Evolutionary conservation across 2,113 vertebrate genomes (phyloP), one percentile per base, ranked within the genome.

Genomic region (Pedetes capensis): DNA sequence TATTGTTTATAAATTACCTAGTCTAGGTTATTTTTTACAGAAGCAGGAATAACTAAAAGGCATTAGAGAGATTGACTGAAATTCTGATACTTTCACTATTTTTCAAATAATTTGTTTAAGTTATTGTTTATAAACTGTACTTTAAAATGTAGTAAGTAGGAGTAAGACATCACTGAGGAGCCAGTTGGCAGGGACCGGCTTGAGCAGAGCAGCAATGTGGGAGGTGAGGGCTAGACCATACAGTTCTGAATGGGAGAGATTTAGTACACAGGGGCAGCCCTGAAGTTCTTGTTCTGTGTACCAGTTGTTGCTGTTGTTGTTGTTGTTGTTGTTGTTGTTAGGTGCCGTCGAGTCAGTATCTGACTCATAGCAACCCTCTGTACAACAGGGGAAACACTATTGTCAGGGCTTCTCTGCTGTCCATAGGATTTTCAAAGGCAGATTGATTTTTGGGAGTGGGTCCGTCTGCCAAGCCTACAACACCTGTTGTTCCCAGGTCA

Each of bases 61-160:
- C 14, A 34, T 7, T 51, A 47, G 13, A 29, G 22, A 57, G 71
- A 66, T 1, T 55, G 53, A 27, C 9, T 68, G 5, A 68, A 95
- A 81, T 61, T 49, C 27, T 32, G 59, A 74, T 49, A 78, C 2
- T 87, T 49, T 29, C 6, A 39, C 74, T 37, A 61, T 57, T 87
- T 81, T 72, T 27, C 42, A 89, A 89, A 76, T 61, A 72, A 80
- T 72, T 85, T 92, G 13, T 86, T 90, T 55, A 93, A 90, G 81
- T 59, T 66, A 39, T 64, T 74, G 6, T 91, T 93, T 91, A 55
- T 79, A 80, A 93, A 93, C 27, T n/a, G 29, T 53, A 85, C 34
- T 34, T 80, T 34, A 74, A 83, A 64, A n/a, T 17, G 63, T 39
- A 87, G 25, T 20, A 49, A 59, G 13, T 34, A 61, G 44, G 51